phyloP scores from a whole-genome alignment of 2,113 vertebrate species.

The Embiotoca jacksoni region DNA sequence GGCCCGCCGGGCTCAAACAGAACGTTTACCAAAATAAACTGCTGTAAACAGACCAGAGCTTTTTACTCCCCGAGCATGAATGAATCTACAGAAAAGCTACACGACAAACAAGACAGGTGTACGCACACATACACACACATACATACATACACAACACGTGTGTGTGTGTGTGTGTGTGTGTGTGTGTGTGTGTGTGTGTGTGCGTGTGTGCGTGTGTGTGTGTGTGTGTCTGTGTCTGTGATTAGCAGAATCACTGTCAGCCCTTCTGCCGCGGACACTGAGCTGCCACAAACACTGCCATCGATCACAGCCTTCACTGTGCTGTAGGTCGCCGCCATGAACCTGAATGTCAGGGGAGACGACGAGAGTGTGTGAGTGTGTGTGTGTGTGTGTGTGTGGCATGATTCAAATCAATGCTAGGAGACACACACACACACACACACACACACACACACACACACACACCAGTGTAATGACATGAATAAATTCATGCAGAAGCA shows the following conservation, averaged over 20 bases:
- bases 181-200: no score
- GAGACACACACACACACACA: no score
- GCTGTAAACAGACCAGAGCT: slow-evolving; percentile 11
- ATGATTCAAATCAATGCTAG: slow-evolving; percentile 21
- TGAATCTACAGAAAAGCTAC: neutral
- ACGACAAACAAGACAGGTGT: neutral
- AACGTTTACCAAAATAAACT: slow-evolving; percentile 51
- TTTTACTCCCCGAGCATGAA: neutral
- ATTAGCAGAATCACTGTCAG: slow-evolving; percentile 55
- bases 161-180: no score
- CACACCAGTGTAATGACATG: neutral
- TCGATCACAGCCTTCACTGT: slow-evolving; percentile 36
- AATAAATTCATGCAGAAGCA: slow-evolving; percentile 6
- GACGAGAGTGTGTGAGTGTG: slow-evolving; percentile 12
- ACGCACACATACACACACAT: slow-evolving; percentile 1
- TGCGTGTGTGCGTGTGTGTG: no score
- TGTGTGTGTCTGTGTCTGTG: neutral
- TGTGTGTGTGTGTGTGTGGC: slow-evolving; percentile 14
- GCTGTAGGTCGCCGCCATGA: slow-evolving; percentile 35
- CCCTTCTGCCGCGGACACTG: slow-evolving; percentile 24
- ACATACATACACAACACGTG: no score
- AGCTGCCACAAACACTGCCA: slow-evolving; percentile 39
- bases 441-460: no score
- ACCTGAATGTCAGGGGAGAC: slow-evolving; percentile 54
- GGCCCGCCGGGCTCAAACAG: neutral